These are phyloP conservation scores for Pseudococcus longispinus DNA, from an alignment of 2,888 invertebrate species.

Conservation along the genomic window DNA sequence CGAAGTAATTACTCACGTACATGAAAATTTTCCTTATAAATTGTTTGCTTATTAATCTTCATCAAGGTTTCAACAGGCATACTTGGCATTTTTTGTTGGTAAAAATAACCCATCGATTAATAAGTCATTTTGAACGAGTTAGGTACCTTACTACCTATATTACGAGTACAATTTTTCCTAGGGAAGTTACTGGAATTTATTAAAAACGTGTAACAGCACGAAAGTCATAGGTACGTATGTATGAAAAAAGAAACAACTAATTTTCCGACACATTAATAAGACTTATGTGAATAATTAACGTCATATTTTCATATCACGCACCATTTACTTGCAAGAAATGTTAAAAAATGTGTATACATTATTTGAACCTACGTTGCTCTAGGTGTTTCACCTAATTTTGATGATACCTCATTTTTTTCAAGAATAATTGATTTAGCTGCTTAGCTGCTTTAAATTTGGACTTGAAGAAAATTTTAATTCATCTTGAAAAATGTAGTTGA, in stretches of 20 bases:
- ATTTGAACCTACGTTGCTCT: background rate
- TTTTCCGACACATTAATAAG: background rate
- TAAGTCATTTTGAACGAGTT: background rate
- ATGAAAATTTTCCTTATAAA: no score
- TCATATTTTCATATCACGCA: background rate
- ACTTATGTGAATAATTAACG: background rate
- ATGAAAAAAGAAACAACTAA: background rate
- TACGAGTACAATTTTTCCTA: background rate
- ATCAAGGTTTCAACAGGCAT: no score
- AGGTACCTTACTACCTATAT: background rate
- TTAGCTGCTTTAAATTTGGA: no score
- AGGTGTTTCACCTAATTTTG: background rate
- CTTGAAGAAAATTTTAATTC: no score
- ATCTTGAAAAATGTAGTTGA: no score
- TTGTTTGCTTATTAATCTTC: no score
- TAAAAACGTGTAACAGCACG: background rate
- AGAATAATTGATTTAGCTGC: no score
- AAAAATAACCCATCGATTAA: no score
- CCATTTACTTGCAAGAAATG: background rate
- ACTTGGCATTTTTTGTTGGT: no score
- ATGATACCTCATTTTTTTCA: no score
- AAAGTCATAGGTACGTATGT: background rate
- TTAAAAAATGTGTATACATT: background rate
- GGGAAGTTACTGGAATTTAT: background rate
- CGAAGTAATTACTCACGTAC: no score